phyloP scores from a whole-genome alignment of 2,113 vertebrate species.

The Benitochromis conjunctus region DNA sequence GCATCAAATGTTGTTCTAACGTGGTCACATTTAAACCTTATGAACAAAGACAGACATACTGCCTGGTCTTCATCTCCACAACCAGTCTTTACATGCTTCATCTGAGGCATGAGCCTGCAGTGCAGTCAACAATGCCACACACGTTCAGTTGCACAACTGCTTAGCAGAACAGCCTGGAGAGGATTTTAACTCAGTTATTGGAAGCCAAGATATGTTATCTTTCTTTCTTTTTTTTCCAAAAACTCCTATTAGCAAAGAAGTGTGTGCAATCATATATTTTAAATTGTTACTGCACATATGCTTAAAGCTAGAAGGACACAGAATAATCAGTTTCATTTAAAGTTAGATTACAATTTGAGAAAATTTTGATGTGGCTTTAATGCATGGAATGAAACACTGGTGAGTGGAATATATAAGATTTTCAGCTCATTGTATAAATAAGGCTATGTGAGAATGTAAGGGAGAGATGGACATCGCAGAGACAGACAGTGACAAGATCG shows the following conservation, averaged over 20 bases:
- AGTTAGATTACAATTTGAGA: background rate
- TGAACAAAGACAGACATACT: background rate
- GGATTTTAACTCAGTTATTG: background rate
- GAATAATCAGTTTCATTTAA: background rate
- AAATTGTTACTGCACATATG: background rate
- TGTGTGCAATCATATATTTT: background rate
- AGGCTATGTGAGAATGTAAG: background rate
- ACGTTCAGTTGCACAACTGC: conserved; percentile 2
- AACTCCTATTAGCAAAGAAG: no score
- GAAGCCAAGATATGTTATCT: background rate
- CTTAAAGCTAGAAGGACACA: background rate
- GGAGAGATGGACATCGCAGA: background rate
- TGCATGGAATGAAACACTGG: background rate
- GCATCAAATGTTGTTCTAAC: conserved; percentile 4
- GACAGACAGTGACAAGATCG: background rate
- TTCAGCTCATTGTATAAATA: background rate
- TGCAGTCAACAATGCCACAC: background rate
- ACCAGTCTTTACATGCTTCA: background rate
- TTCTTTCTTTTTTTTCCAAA: background rate
- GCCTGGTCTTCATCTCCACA: conserved; percentile 26
- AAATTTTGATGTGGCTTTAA: background rate
- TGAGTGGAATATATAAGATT: background rate
- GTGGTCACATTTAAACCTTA: conserved; percentile 6
- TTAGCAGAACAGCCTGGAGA: background rate
- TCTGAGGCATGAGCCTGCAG: conserved; percentile 19